phyloP scores from a whole-genome alignment of 1,140 invertebrate genomes.

The Subanguina moxae region DNA sequence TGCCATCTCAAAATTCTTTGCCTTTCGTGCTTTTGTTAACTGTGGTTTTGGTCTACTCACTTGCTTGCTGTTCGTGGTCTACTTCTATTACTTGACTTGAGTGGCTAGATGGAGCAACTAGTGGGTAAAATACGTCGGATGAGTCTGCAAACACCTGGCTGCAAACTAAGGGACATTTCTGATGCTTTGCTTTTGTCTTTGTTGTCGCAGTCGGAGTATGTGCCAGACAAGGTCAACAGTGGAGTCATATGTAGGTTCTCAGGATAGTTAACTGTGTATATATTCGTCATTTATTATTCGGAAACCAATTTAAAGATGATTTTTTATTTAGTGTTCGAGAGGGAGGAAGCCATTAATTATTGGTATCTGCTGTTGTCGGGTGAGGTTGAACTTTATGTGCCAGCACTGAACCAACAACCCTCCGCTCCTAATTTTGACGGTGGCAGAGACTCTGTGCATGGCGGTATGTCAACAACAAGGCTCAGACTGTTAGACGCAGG shows the following conservation, averaged over 20 bases:
- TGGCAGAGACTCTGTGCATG: neutral
- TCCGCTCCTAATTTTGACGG: neutral
- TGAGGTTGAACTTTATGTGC: constrained; percentile 53
- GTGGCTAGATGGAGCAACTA: neutral
- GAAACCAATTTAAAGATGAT: no score
- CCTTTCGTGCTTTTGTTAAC: neutral
- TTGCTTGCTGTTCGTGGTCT: neutral
- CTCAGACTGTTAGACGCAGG: constrained; percentile 39
- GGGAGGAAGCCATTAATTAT: constrained; percentile 37
- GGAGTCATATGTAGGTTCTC: constrained; percentile 49
- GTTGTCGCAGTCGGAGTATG: constrained; percentile 39
- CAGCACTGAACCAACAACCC: constrained; percentile 4
- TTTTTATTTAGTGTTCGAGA: constrained; percentile 52
- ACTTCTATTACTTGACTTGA: neutral
- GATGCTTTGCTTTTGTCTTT: constrained; percentile 40
- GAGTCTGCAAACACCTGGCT: neutral
- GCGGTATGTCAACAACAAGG: neutral
- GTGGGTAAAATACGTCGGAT: constrained; percentile 15
- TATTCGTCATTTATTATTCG: no score
- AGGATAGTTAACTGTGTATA: no score
- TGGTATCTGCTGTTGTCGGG: constrained; percentile 56
- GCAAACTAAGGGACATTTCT: constrained; percentile 26
- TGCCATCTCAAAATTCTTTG: constrained; percentile 8
- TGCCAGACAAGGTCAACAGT: constrained; percentile 35
- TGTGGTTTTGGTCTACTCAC: neutral